Percentiles rank a stretch among this genome's conserved stretches.
Conservation (phyloP, 2,888 invertebrate species). For the Harmothoe impar region DNA sequence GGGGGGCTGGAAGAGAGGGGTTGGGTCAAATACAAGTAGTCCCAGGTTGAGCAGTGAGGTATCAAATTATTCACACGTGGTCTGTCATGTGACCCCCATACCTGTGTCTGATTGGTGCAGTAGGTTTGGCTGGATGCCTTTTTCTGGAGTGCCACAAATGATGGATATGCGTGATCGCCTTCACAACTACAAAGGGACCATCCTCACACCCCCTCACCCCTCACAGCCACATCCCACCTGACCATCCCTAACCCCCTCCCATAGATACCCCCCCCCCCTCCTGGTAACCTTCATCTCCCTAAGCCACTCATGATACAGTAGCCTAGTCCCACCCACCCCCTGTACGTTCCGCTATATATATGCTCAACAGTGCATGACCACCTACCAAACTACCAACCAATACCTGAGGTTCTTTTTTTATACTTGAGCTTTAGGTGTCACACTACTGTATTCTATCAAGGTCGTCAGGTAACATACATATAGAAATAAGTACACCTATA, state of each 20-base stretch:
- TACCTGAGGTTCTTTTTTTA: no score
- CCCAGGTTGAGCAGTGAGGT: not conserved
- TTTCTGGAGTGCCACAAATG: not conserved
- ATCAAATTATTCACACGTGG: constrained; percentile 29
- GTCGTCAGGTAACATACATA: no score
- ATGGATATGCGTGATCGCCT: constrained; percentile 5
- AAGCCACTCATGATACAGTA: no score
- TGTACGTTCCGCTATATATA: no score
- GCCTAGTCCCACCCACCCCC: no score
- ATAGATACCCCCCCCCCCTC: not conserved
- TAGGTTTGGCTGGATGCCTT: not conserved
- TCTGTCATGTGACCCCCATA: not conserved
- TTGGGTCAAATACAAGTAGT: not conserved
- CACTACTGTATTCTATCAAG: no score
- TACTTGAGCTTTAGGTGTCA: no score
- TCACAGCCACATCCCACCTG: not conserved
- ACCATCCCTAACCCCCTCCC: not conserved
- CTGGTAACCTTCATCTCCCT: no score
- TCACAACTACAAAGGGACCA: not conserved
- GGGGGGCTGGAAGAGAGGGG: not conserved
- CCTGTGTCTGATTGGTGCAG: not conserved
- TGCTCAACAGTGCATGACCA: no score
- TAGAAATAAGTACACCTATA: no score
- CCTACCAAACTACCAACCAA: no score
- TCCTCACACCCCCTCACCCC: not conserved